Evolutionary conservation across 1,140 invertebrate genomes (phyloP).

Genomic region (Hypsibius dujardini): DNA sequence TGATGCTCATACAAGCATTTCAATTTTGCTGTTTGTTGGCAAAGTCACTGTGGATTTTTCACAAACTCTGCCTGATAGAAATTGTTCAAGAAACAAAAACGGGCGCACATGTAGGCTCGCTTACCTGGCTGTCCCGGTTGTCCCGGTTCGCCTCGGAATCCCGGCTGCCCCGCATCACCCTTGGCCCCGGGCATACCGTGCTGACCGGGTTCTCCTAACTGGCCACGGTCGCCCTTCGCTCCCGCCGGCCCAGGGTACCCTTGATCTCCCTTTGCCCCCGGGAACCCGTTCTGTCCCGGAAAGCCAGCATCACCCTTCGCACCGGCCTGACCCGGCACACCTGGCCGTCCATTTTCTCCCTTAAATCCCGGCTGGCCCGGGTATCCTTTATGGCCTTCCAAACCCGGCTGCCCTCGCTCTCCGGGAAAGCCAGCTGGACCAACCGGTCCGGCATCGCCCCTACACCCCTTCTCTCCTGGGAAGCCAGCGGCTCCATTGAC

Average conservation of each 20-base stretch:
- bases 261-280: conserved; percentile 25
- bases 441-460: conserved; percentile 28
- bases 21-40: no score
- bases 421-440: conserved; percentile 22
- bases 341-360: conserved; percentile 71
- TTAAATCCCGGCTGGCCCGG: conserved; percentile 47
- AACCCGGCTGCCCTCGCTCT: conserved; percentile 48
- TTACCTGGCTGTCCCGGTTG: no score
- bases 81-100: no score
- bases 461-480: conserved; percentile 27
- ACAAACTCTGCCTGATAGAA: no score
- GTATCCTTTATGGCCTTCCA: conserved; percentile 39
- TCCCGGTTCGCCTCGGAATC: no score
- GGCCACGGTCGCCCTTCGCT: conserved; percentile 26
- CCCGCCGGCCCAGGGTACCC: neutral
- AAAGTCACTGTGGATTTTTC: no score
- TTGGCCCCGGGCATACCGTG: conserved; percentile 8
- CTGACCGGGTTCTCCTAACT: conserved; percentile 23
- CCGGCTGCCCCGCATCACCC: neutral
- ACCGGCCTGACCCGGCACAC: conserved; percentile 40
- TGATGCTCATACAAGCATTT: no score
- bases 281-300: conserved; percentile 23
- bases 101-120: no score
- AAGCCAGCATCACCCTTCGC: conserved; percentile 31
- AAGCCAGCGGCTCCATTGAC: conserved; percentile 35